phyloP scores from a whole-genome alignment of 2,797 vertebrate species.

The Delichon dasypus region DNA sequence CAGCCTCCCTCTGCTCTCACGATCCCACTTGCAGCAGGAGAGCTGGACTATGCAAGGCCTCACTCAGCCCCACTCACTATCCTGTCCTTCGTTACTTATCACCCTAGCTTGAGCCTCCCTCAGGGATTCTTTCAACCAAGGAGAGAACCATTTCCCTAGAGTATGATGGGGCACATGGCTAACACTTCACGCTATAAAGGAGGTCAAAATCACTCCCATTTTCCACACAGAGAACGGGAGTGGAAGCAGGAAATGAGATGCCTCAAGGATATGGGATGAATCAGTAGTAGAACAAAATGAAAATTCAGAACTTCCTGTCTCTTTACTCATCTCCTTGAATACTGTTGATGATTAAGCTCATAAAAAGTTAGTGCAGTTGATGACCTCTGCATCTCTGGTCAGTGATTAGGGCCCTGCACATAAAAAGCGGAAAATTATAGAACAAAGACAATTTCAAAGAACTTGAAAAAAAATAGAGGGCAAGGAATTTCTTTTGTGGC shows the following conservation, averaged over 20 bases:
- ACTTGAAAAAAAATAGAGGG: not conserved
- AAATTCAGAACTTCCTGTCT: constrained; percentile 57
- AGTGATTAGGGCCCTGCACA: not conserved
- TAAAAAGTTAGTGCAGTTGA: constrained; percentile 33
- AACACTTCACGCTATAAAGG: not conserved
- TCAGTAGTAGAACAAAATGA: constrained; percentile 47
- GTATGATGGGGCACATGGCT: not conserved
- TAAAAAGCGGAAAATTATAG: not conserved
- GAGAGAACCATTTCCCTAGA: not conserved
- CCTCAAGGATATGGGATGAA: constrained; percentile 48
- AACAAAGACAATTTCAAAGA: constrained; percentile 42
- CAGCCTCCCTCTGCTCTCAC: not conserved
- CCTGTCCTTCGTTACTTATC: not conserved
- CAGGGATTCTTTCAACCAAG: not conserved
- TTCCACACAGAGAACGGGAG: not conserved
- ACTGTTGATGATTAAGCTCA: constrained; percentile 60
- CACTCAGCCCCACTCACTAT: not conserved
- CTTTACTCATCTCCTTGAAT: constrained; percentile 55
- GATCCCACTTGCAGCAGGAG: not conserved
- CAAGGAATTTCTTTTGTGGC: constrained; percentile 39
- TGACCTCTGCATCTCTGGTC: constrained; percentile 45
- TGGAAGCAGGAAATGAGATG: constrained; percentile 59
- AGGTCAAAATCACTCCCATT: constrained; percentile 43
- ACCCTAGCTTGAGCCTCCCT: not conserved
- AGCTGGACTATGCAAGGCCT: not conserved